Base-by-base conservation (phyloP, 2,888 invertebrate genomes). In the Archaeoteleia sp. region DNA sequence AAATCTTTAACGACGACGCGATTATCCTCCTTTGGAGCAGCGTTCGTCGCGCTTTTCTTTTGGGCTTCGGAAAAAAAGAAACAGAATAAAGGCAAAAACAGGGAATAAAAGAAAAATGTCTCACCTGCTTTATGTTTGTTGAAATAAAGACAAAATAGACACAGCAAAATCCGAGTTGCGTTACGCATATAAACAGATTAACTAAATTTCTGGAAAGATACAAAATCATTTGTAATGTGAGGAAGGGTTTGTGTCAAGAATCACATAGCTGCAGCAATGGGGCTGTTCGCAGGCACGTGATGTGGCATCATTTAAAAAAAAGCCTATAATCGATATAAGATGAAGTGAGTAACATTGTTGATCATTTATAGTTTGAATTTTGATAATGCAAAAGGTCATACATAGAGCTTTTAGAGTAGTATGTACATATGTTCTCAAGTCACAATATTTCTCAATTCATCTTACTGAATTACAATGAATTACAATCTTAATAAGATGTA, bases 91-190 rank as follows among this genome's bases (percentile, higher is more conserved):
- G 3, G 20, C 5, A 20, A 20, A 20, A 20, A 20, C 20, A 20
- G 20, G 5, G 20, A 2, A 20, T 20, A 37, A 14, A 17, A 4
- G 25, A 20, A 30, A 42, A 8, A n/a, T 39, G 30, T 37, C 78
- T 82, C 81, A 93, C 94, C 90, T 92, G 90, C 85, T 93, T 89
- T 65, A 95, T 84, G 84, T 95, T 97, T 67, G 92, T 91, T 7
- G 96, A 93, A 73, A 98, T 94, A 85, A 98, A 98, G 10, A 98
- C 95, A 78, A 97, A 94, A 86, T 98, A 98, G 17, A 98, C 95
- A 85, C 97, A 97, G 86, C 98, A 98, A 87, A 98, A 98, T 63
- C 98, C 98, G 66, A 98, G 88, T 87, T 98, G 98, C n/a, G 98
- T 98, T 57, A 97, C 88, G 84, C 96, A 94, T 51, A 98, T 90